Percentiles rank a stretch among this genome's conserved stretches.
These are phyloP conservation scores for Hypanus sabinus DNA, from an alignment of 2,113 vertebrate species.

Conservation along the genomic window DNA sequence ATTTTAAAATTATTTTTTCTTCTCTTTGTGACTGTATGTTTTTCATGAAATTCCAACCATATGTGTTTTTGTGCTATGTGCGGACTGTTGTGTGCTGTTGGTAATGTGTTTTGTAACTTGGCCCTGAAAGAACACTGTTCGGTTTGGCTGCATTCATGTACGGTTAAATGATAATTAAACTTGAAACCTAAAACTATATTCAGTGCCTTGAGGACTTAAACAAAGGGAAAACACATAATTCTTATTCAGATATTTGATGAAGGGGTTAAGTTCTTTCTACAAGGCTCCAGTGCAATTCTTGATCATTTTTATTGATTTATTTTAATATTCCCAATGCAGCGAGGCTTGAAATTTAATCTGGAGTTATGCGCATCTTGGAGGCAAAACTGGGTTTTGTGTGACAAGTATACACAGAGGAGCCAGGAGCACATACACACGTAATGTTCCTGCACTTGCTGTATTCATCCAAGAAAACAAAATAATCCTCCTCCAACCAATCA, in stretches of 20 bases:
- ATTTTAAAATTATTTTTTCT: too few relatives aligned
- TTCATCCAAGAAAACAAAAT: not conserved
- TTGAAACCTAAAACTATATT: not conserved
- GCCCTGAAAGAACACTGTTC: too few relatives aligned
- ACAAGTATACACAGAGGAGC: not conserved
- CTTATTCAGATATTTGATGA: not conserved
- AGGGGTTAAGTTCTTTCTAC: not conserved
- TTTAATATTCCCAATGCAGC: slow-evolving; percentile 14
- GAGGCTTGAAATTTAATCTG: not conserved
- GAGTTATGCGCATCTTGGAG: slow-evolving; percentile 2
- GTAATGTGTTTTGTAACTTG: too few relatives aligned
- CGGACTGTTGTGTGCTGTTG: too few relatives aligned
- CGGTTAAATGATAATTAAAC: too few relatives aligned
- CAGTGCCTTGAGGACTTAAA: not conserved
- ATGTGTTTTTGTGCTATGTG: too few relatives aligned
- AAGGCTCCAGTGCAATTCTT: not conserved
- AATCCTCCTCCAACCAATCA: not conserved
- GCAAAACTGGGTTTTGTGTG: not conserved
- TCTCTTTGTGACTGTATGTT: too few relatives aligned
- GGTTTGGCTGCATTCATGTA: too few relatives aligned
- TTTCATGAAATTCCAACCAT: too few relatives aligned
- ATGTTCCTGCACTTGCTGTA: not conserved
- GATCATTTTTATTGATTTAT: not conserved
- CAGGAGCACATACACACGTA: not conserved
- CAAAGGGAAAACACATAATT: not conserved